These are phyloP conservation scores for Psettodes erumei DNA, from an alignment of 2,113 vertebrate genomes.

Conservation along the genomic window DNA sequence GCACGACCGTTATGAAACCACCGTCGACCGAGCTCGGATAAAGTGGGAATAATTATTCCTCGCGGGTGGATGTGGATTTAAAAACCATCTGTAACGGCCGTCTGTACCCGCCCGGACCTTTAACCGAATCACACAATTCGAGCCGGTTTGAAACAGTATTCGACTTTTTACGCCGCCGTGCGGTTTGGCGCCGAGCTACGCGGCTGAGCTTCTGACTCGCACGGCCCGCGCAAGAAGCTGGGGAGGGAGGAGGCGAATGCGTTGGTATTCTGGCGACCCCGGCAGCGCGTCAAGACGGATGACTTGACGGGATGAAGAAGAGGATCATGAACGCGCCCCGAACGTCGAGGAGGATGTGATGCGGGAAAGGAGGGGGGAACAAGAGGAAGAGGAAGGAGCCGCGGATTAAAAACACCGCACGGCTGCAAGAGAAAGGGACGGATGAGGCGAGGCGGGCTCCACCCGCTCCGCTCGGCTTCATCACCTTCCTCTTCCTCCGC, in stretches of 20 bases:
- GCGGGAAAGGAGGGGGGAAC: constrained; percentile 36
- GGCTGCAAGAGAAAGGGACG: neutral
- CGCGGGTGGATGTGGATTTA: neutral
- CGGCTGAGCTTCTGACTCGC: too few relatives aligned
- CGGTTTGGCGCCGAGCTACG: too few relatives aligned
- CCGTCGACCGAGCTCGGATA: constrained; percentile 8
- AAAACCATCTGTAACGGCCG: neutral
- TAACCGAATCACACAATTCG: too few relatives aligned
- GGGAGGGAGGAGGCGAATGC: neutral
- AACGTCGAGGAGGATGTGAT: constrained; percentile 42
- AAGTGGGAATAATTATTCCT: constrained; percentile 10
- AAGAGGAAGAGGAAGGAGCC: constrained; percentile 13
- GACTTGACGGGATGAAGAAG: constrained; percentile 47
- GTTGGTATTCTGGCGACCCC: constrained; percentile 24
- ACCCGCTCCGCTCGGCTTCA: neutral
- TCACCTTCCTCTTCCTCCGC: neutral
- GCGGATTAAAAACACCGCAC: constrained; percentile 10
- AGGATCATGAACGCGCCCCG: constrained; percentile 37
- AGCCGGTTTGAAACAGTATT: too few relatives aligned
- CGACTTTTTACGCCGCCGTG: too few relatives aligned
- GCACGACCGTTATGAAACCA: constrained; percentile 6
- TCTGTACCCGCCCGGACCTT: too few relatives aligned
- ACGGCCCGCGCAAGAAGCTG: too few relatives aligned
- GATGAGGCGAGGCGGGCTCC: neutral
- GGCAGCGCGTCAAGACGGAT: constrained; percentile 37